A percentile compares a stretch with the other conserved stretches of the same genome.
Evolutionary conservation across 2,888 invertebrate genomes (phyloP).

Genomic region (Patella depressa): DNA sequence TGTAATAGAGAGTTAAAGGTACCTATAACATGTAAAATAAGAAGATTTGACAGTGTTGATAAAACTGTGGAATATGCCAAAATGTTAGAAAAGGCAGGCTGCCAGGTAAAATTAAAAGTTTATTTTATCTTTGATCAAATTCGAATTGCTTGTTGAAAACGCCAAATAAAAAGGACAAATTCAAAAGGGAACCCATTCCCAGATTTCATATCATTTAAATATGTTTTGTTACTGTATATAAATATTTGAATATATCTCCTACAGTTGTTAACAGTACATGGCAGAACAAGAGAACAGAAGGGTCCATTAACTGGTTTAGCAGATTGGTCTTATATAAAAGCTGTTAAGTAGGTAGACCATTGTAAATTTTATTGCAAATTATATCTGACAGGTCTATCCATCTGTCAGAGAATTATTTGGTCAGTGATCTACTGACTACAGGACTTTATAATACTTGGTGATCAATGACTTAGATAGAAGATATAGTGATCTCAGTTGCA

Average conservation of each 20-base stretch:
- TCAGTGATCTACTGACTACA: too few relatives aligned
- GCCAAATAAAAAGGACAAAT: too few relatives aligned
- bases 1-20: conserved; percentile 74
- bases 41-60: conserved; percentile 87
- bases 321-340: conserved; percentile 92
- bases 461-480: too few relatives aligned
- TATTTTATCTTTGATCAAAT: too few relatives aligned
- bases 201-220: too few relatives aligned
- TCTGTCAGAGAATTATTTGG: too few relatives aligned
- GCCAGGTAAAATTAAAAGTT: conserved; percentile 71
- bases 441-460: too few relatives aligned
- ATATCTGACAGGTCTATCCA: too few relatives aligned
- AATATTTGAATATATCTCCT: conserved; percentile 23
- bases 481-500: too few relatives aligned
- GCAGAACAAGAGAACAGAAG: conserved; percentile 94
- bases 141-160: too few relatives aligned
- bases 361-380: neutral
- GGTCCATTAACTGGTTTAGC: conserved; percentile 96
- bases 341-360: conserved; percentile 80
- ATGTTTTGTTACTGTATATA: neutral
- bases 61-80: conserved; percentile 92
- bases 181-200: too few relatives aligned
- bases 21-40: conserved; percentile 97
- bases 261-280: conserved; percentile 93
- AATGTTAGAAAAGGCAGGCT: conserved; percentile 94